Conservation (phyloP, 2,888 invertebrate species). For the Andrena chrysosceles region DNA sequence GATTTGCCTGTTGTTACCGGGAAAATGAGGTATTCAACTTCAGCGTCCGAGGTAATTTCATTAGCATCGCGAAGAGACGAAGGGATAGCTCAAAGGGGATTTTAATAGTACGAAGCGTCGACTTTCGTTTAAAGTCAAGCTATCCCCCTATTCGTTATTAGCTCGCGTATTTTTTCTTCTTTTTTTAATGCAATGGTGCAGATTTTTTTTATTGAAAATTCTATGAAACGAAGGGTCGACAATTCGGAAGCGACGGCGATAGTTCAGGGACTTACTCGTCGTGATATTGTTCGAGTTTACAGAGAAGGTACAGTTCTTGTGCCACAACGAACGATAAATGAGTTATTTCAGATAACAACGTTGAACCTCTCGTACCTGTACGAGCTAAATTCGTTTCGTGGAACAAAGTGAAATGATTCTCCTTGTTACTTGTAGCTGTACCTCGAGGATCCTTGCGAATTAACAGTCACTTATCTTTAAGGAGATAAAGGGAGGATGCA, state of each 20-base stretch:
- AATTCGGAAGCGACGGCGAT: too few species aligned
- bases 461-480: too few species aligned
- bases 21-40: not conserved
- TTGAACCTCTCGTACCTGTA: not conserved
- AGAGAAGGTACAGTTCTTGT: too few species aligned
- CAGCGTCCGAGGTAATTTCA: not conserved
- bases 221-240: not conserved
- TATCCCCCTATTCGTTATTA: not conserved
- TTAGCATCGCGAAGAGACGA: not conserved
- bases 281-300: too few species aligned
- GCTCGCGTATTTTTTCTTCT: not conserved
- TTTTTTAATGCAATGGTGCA: not conserved
- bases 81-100: not conserved
- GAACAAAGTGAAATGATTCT: too few species aligned
- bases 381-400: not conserved
- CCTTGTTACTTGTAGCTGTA: too few species aligned
- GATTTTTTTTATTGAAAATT: not conserved
- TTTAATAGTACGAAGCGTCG: conserved; percentile 10
- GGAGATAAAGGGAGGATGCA: too few species aligned
- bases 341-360: not conserved
- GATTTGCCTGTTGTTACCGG: not conserved
- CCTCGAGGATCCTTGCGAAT: too few species aligned
- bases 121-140: not conserved
- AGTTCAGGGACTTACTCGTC: too few species aligned
- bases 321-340: too few species aligned